Percentiles rank a stretch among this genome's conserved stretches.
Evolutionary conservation across 2,888 invertebrate species (phyloP).

Genomic region (Operophtera brumata): DNA sequence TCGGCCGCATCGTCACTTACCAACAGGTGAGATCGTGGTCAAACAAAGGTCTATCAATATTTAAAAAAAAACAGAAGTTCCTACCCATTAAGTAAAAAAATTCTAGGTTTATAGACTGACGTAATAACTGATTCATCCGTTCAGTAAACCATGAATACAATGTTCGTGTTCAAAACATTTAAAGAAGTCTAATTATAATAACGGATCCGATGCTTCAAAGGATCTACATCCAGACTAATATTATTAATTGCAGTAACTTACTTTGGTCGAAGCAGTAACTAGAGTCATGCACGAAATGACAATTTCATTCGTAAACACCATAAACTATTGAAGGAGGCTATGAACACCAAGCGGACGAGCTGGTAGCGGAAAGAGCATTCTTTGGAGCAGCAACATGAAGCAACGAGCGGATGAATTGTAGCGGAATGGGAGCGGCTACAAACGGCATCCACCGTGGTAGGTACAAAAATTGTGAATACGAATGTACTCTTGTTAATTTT

Average conservation of each 20-base stretch:
- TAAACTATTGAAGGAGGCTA: background rate
- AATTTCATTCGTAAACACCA: conserved; percentile 18
- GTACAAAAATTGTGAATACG: too few species aligned
- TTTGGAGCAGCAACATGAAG: too few species aligned
- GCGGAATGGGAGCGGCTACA: too few species aligned
- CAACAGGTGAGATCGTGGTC: too few species aligned
- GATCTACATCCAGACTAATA: background rate
- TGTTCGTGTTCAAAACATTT: conserved; percentile 11
- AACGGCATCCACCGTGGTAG: too few species aligned
- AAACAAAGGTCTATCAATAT: too few species aligned
- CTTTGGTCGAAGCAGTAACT: too few species aligned
- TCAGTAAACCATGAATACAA: background rate
- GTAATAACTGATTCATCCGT: background rate
- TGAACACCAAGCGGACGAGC: conserved; percentile 1
- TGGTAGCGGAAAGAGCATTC: conserved; percentile 1
- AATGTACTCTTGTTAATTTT: too few species aligned
- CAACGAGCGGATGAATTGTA: background rate
- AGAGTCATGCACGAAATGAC: conserved; percentile 18
- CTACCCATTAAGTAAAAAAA: too few species aligned
- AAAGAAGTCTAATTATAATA: background rate
- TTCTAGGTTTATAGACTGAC: too few species aligned
- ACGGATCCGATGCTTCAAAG: background rate
- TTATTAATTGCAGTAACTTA: background rate
- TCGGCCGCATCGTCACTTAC: too few species aligned
- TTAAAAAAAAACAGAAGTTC: too few species aligned